A percentile compares a stretch with the other conserved stretches of the same genome.
phyloP scores from a whole-genome alignment of 2,113 vertebrate genomes.

The Peromyscus polionotus region DNA sequence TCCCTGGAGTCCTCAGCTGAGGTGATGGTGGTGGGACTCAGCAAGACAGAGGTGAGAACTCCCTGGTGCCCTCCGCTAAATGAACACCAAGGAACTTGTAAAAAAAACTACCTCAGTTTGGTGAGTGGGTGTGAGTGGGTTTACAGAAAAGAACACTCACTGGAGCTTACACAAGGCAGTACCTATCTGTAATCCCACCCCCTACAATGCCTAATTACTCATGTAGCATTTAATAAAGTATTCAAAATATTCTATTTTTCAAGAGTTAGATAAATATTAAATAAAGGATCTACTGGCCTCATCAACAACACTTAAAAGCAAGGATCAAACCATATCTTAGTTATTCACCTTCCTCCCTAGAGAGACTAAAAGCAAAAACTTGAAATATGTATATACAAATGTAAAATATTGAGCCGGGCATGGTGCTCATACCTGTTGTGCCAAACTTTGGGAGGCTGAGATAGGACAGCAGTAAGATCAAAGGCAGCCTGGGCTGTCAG shows the following conservation, averaged over 20 bases:
- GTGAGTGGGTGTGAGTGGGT: background rate
- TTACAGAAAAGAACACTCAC: background rate
- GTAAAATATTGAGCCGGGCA: background rate
- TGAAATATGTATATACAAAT: background rate
- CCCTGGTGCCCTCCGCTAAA: background rate
- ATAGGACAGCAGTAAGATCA: background rate
- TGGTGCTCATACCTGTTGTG: background rate
- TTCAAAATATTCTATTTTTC: background rate
- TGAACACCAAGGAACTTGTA: background rate
- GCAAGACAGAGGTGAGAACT: background rate
- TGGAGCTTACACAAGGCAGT: background rate
- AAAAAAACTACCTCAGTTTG: background rate
- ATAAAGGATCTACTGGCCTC: background rate
- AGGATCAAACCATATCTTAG: background rate
- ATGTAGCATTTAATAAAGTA: background rate
- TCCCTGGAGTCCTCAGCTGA: background rate
- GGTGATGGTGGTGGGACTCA: background rate
- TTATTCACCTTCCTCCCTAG: background rate
- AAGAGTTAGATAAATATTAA: slow-evolving; percentile 18
- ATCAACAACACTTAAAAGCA: background rate
- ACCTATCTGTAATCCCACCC: background rate
- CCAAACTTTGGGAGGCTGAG: background rate
- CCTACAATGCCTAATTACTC: background rate
- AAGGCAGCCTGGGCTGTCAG: background rate
- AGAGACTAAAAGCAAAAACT: background rate